These are phyloP conservation scores for Drosophila sproati DNA, from an alignment of 1,140 invertebrate species.

Conservation along the genomic window DNA sequence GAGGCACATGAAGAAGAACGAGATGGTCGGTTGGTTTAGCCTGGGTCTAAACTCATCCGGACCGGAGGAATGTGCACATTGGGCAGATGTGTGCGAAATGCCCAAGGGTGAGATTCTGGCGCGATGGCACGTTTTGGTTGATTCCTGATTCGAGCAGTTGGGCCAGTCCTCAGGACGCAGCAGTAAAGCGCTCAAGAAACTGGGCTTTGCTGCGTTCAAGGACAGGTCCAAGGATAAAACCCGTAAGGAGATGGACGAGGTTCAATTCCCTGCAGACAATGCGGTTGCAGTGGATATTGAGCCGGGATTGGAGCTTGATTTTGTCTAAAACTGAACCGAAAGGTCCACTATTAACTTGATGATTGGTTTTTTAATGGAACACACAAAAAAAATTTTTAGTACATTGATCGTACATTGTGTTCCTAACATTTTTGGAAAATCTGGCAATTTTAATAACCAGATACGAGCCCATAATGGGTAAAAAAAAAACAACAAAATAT, in stretches of 20 bases:
- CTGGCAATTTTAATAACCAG: slow-evolving; percentile 23
- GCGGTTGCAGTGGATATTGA: slow-evolving; percentile 82
- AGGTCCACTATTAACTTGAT: slow-evolving; percentile 32
- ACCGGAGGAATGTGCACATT: slow-evolving; percentile 96
- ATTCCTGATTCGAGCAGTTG: slow-evolving; percentile 84
- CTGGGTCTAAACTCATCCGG: slow-evolving; percentile 96
- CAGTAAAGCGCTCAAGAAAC: slow-evolving; percentile 64
- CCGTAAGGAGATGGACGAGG: slow-evolving; percentile 49
- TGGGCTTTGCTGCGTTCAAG: slow-evolving; percentile 75
- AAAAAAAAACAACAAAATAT: slow-evolving; percentile 33
- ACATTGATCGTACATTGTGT: slow-evolving; percentile 13
- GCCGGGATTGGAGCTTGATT: slow-evolving; percentile 78
- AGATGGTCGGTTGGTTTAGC: slow-evolving; percentile 98
- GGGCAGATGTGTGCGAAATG: slow-evolving; percentile 93
- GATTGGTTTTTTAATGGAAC: slow-evolving; percentile 50
- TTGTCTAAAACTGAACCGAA: slow-evolving; percentile 63
- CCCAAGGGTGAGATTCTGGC: slow-evolving; percentile 83
- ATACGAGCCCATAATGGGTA: slow-evolving; percentile 29
- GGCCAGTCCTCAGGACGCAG: slow-evolving; percentile 78
- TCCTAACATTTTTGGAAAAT: slow-evolving; percentile 37
- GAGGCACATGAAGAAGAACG: slow-evolving; percentile 95
- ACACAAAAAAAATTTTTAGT: slow-evolving; percentile 1
- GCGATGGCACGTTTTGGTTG: slow-evolving; percentile 90
- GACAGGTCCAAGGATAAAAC: slow-evolving; percentile 76
- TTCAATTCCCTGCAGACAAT: slow-evolving; percentile 61